These are phyloP conservation scores for Dipodomys stephensi DNA, from an alignment of 2,113 vertebrate genomes.

Conservation along the genomic window DNA sequence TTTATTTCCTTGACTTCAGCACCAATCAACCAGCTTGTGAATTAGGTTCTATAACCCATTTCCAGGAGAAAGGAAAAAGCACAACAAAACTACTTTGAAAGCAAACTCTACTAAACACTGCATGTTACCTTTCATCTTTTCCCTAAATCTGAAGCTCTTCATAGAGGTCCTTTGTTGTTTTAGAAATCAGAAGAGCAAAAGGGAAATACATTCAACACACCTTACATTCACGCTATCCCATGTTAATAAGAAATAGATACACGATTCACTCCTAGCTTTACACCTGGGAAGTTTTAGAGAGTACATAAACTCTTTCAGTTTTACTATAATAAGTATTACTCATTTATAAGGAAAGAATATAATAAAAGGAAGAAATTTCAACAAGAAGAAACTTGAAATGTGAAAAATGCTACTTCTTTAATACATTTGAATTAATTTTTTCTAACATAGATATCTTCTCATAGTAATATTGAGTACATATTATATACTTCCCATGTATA, in stretches of 20 bases:
- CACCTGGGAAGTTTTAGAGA: neutral
- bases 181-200: constrained; percentile 48
- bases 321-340: neutral
- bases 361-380: neutral
- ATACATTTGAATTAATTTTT: constrained; percentile 31
- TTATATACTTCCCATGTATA: constrained; percentile 18
- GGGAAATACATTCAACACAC: constrained; percentile 15
- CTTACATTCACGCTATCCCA: neutral
- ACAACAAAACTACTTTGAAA: constrained; percentile 60
- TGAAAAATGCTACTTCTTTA: neutral
- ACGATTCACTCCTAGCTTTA: neutral
- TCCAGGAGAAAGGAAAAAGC: constrained; percentile 18
- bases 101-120: neutral
- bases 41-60: constrained; percentile 43
- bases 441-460: neutral
- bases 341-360: neutral
- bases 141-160: constrained; percentile 50
- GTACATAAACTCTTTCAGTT: neutral
- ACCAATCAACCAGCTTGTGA: constrained; percentile 46
- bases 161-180: constrained; percentile 38
- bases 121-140: constrained; percentile 61
- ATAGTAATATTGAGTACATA: neutral
- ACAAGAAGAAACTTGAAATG: neutral
- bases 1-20: constrained; percentile 34
- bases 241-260: neutral